These are phyloP conservation scores for Buceros bicornis DNA, from an alignment of 2,797 vertebrate species.

Conservation along the genomic window DNA sequence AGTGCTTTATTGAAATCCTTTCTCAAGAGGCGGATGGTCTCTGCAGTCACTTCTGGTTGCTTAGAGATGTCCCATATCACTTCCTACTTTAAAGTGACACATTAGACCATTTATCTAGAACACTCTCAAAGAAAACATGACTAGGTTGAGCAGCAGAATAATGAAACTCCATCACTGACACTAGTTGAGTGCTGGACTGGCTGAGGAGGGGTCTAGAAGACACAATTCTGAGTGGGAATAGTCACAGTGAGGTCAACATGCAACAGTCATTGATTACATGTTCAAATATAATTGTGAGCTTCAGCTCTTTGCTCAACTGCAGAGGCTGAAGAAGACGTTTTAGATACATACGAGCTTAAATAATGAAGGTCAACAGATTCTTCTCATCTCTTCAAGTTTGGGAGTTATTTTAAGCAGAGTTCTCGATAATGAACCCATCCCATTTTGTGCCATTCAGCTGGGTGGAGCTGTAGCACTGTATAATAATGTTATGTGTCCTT, in stretches of 20 bases:
- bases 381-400: neutral
- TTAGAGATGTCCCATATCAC: conserved; percentile 14
- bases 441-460: neutral
- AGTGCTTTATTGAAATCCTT: neutral
- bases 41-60: neutral
- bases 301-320: neutral
- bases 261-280: neutral
- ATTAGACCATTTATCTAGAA: neutral
- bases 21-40: neutral
- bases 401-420: neutral
- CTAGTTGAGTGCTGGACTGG: neutral
- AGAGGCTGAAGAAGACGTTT: neutral
- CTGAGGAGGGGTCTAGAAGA: neutral
- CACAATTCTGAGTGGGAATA: neutral
- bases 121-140: neutral
- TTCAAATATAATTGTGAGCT: neutral
- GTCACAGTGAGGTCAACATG: neutral
- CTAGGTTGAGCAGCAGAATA: neutral
- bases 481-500: neutral
- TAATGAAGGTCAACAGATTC: neutral
- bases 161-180: neutral
- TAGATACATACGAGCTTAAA: neutral
- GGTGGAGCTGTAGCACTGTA: conserved; percentile 10
- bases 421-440: neutral
- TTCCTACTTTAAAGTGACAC: conserved; percentile 51